These are phyloP conservation scores for Arothron firmamentum DNA, from an alignment of 2,113 vertebrate genomes.

Conservation along the genomic window DNA sequence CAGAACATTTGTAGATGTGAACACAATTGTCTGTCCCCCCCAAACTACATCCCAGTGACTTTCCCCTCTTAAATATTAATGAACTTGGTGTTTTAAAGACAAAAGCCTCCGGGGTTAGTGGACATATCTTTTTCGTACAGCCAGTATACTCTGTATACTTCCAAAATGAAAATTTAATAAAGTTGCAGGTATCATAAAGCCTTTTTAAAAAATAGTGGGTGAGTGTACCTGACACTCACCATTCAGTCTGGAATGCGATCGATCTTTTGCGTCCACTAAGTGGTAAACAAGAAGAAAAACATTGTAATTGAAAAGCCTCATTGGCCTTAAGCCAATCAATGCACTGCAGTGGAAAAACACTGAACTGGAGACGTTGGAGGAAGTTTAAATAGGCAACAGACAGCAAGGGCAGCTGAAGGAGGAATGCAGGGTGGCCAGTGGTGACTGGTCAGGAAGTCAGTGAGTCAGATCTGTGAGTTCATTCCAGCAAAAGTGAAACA, in stretches of 20 bases:
- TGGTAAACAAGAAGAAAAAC: neutral
- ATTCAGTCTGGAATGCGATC: conserved; percentile 1
- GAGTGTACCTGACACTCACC: neutral
- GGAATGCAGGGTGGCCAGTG: conserved; percentile 10
- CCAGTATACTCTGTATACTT: neutral
- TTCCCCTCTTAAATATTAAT: neutral
- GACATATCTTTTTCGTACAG: neutral
- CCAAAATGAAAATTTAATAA: neutral
- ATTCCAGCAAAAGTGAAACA: neutral
- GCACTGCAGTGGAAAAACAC: conserved; percentile 57
- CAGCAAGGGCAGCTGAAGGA: conserved; percentile 2
- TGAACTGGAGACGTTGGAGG: conserved; percentile 7
- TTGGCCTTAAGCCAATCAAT: conserved; percentile 36
- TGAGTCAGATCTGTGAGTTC: neutral
- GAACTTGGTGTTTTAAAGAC: too few species aligned
- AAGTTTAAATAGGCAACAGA: conserved; percentile 12
- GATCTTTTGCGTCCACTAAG: neutral
- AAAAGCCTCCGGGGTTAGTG: too few species aligned
- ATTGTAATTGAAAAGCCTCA: conserved; percentile 11
- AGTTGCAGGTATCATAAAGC: neutral
- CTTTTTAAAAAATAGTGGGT: too few species aligned
- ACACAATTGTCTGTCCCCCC: too few species aligned
- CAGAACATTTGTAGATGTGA: too few species aligned
- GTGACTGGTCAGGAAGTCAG: neutral
- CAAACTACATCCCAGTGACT: neutral